Base-by-base conservation (phyloP, 2,113 vertebrate species). In the Vulpes lagopus region DNA sequence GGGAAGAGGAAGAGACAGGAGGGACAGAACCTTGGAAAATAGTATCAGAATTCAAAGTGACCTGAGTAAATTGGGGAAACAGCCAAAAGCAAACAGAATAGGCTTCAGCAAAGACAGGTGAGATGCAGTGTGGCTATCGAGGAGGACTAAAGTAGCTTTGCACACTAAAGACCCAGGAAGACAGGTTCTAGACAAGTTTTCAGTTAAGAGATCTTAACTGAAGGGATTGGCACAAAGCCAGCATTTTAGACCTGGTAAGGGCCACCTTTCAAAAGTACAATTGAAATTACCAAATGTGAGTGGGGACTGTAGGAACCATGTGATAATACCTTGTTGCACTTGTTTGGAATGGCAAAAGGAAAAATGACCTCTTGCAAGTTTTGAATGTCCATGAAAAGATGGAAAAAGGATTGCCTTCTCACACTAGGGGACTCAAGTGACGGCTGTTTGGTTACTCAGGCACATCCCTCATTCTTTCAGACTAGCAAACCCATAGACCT, bases 11-110 rank as follows among this genome's bases (percentile, higher is more conserved):
- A 90, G 51, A 89, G 92, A 96, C 51, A 87, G 35, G 4, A 9
- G 62, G 73, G 69, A 96, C 55, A 95, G 60, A 84, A 79, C 82
- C 84, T 92, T 95, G 94, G 83, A 82, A 90, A 89, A 86, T 16
- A 79, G 84, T 55, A 22, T 92, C 80, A n/a, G 92, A 96, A 96
- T 91, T 92, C 60, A 96, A 71, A 97, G 85, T 74, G 90, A 96
- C 90, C 89, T 76, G 19, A 59, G 60, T 92, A 88, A 92, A 59
- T 5, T 79, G 83, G 32, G 78, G 76, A 96, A 83, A 43, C 22
- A 87, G 71, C 83, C 67, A 93, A 38, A 80, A 95, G 76, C 78
- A 86, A 98, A 94, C 74, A 87, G 55, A 90, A 96, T 12, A 67
- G 80, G 87, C 62, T 87, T 74, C 8, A 14, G 27, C 19, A 79